Evolutionary conservation across 2,113 vertebrate species (phyloP), one percentile per base, ranked within the genome.

Genomic region (Chascanopsetta lugubris): DNA sequence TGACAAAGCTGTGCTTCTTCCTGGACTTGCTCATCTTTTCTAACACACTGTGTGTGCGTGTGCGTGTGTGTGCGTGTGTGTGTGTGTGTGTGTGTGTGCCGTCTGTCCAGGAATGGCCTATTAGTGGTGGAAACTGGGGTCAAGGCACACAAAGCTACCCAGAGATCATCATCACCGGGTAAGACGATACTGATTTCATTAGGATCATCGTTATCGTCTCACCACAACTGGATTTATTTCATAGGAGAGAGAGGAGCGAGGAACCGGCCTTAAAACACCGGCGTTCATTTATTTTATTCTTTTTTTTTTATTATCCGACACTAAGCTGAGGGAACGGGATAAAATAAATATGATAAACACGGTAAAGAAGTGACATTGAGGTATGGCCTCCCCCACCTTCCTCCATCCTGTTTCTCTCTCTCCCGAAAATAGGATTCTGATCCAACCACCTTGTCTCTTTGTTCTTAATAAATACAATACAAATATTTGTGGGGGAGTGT

Each of bases 151-250:
- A 97, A 53, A 98, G 97, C 91, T 99, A 98, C 88, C 93, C 97
- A 80, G 97, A 99, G 93, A 98, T 99, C 92, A 98, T 99, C 91
- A 96, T 99, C 89, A 99, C 97, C 63, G 97, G 97, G 97, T 99
- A 93, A 95, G 96, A 91, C 46, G 6, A 59, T 13, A 5, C 68
- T 61, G 47, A 78, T 79, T 77, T 85, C 68, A 79, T 84, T 80
- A 69, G 72, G 38, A 27, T 73, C 55, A 56, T 38, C 60, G 25
- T 75, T 48, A 61, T 60, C 17, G 7, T 61, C 55, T 27, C 6
- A 46, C 51, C 42, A 27, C 67, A 60, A 60, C 59, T 75, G 43
- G 20, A 50, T 82, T 66, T 50, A 42, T 47, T 68, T 48, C 63
- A 56, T 62, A 45, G 22, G 6, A 54, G 24, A 46, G 29, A 3